Evolutionary conservation across 2,888 invertebrate species (phyloP), one percentile per base, ranked within the genome.

Genomic region (Synanthedon myopaeformis): DNA sequence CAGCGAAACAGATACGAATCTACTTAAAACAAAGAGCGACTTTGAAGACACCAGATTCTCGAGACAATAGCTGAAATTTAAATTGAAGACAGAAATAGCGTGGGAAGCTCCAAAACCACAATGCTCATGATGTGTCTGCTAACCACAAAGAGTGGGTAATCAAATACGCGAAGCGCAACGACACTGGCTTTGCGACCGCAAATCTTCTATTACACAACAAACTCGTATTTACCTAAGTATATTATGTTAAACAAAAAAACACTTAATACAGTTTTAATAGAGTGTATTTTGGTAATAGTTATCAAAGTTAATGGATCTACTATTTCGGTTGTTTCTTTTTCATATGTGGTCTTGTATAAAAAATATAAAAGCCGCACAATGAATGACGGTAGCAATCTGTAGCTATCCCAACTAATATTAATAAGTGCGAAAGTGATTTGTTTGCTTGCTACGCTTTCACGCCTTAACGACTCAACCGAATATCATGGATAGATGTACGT

Each of bases 121-220:
- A 79, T 74, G 78, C 80, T 81, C 75, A 76, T 81, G 78, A 76
- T 77, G 77, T 82, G 75, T 81, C 78, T 74, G 67, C 74, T 74
- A 76, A 85, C 85, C 86, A 74, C 85, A 85, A 82, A 82, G 77
- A 79, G 77, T 78, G 67, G 66, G 85, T 84, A 87, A 87, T 82
- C 79, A 79, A 79, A 87, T 86, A 85, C 82, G 78, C 76, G 76
- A 87, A 85, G 85, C 86, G 79, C 83, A 85, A 79, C 81, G 82
- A 85, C 85, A 84, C 77, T 82, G 79, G 74, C 76, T 82, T 87
- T 84, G 77, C 74, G 74, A 79, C 78, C 82, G 74, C 82, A 76
- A 76, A 78, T 83, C 80, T 87, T 80, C 69, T 73, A 75, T 87
- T 86, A 84, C 86, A 71, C 66, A 67, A 51, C 28, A 23, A 51